Evolutionary conservation across 2,888 invertebrate species (phyloP).

Genomic region (Limnephilus auricula): DNA sequence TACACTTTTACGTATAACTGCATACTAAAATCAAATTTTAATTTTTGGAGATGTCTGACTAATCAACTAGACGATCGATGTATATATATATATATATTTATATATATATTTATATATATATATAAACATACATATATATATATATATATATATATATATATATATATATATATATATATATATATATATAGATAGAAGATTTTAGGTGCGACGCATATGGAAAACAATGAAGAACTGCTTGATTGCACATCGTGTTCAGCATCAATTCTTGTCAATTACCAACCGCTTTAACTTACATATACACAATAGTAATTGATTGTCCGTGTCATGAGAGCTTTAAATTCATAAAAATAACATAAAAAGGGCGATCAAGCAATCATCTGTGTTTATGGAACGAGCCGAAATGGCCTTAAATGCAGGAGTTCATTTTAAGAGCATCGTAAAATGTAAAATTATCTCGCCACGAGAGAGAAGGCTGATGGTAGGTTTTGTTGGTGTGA

Average conservation of each 20-base stretch:
- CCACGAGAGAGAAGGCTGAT: not conserved
- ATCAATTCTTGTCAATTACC: not conserved
- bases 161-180: too few relatives aligned
- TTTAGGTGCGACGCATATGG: not conserved
- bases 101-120: too few relatives aligned
- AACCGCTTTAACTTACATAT: not conserved
- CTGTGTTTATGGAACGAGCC: not conserved
- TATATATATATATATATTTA: too few relatives aligned
- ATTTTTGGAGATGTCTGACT: too few relatives aligned
- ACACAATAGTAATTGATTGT: not conserved
- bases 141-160: too few relatives aligned
- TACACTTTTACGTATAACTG: too few relatives aligned
- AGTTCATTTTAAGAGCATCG: constrained; percentile 8
- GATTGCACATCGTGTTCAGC: not conserved
- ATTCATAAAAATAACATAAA: not conserved
- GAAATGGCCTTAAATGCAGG: not conserved
- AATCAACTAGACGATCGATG: too few relatives aligned
- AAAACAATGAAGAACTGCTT: not conserved
- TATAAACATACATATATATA: too few relatives aligned
- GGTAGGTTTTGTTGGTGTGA: not conserved
- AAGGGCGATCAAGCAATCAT: constrained; percentile 8
- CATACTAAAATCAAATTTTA: too few relatives aligned
- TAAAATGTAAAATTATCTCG: constrained; percentile 16
- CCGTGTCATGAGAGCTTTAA: not conserved
- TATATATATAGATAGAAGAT: too few relatives aligned